These are phyloP conservation scores for Sebastiscus tertius DNA, from an alignment of 2,797 vertebrate genomes.

Conservation along the genomic window DNA sequence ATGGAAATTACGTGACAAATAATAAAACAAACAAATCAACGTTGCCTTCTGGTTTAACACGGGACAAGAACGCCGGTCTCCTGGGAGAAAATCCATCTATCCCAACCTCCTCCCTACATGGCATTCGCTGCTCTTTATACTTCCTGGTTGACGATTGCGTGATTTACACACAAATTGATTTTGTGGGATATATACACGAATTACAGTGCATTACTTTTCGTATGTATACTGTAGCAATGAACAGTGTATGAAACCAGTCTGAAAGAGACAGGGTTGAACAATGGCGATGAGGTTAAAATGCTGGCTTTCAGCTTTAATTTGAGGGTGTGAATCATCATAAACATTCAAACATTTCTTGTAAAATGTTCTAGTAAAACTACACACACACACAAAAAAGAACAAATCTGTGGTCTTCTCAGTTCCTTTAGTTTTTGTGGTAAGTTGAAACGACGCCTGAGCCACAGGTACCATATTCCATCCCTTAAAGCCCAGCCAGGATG, in stretches of 20 bases:
- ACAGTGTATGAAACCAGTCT: too few relatives aligned
- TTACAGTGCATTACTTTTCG: fast-evolving
- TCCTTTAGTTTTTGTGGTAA: slow-evolving; percentile 13
- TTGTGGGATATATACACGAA: too few relatives aligned
- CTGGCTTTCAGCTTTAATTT: not conserved
- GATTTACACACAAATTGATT: too few relatives aligned
- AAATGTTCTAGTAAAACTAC: not conserved
- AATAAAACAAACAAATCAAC: too few relatives aligned
- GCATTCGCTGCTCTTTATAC: too few relatives aligned
- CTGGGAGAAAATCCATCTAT: too few relatives aligned
- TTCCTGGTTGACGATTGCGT: fast-evolving
- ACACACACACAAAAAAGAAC: not conserved
- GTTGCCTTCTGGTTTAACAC: too few relatives aligned
- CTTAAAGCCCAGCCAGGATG: slow-evolving; percentile 58
- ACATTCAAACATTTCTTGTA: not conserved
- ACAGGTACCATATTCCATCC: slow-evolving; percentile 47
- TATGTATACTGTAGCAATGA: too few relatives aligned
- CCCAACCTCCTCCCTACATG: too few relatives aligned
- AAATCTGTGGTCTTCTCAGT: not conserved
- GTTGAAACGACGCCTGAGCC: slow-evolving; percentile 29
- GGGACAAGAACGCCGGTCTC: too few relatives aligned
- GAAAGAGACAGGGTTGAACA: not conserved
- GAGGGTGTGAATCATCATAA: not conserved
- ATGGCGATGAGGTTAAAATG: not conserved
- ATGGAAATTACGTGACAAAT: too few relatives aligned